A percentile compares a stretch with the other conserved stretches of the same genome.
Conservation (phyloP, 2,888 invertebrate species). For the Aproaerema taeniolella region DNA sequence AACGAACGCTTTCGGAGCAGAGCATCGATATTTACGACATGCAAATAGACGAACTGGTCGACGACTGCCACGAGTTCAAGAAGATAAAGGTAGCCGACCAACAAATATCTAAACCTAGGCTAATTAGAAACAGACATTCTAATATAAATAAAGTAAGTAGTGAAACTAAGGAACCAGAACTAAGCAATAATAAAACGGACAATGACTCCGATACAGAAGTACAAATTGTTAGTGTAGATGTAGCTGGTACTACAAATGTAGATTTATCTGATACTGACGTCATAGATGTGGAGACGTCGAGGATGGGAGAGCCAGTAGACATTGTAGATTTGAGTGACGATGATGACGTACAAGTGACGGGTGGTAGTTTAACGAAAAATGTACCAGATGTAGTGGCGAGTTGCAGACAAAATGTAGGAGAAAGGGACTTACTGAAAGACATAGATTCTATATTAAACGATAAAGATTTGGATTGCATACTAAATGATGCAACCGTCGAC, state of each 20-base stretch:
- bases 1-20: conserved; percentile 57
- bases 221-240: conserved; percentile 54
- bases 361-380: conserved; percentile 47
- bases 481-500: too few species aligned
- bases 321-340: conserved; percentile 58
- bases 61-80: conserved; percentile 63
- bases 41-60: conserved; percentile 55
- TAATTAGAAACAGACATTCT: conserved; percentile 48
- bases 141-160: conserved; percentile 25
- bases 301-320: conserved; percentile 43
- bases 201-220: conserved; percentile 65
- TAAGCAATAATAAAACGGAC: conserved; percentile 33
- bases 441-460: conserved; percentile 46
- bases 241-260: conserved; percentile 35
- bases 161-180: conserved; percentile 29
- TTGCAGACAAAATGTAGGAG: conserved; percentile 43
- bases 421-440: conserved; percentile 40
- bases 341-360: conserved; percentile 42
- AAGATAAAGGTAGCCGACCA: conserved; percentile 53
- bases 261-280: conserved; percentile 46
- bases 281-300: conserved; percentile 48
- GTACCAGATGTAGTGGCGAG: conserved; percentile 69
- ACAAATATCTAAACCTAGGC: conserved; percentile 48
- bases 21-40: conserved; percentile 55
- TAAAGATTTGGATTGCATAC: background rate